These are phyloP conservation scores for Mixornis gularis DNA, from an alignment of 2,113 vertebrate species.

Conservation along the genomic window DNA sequence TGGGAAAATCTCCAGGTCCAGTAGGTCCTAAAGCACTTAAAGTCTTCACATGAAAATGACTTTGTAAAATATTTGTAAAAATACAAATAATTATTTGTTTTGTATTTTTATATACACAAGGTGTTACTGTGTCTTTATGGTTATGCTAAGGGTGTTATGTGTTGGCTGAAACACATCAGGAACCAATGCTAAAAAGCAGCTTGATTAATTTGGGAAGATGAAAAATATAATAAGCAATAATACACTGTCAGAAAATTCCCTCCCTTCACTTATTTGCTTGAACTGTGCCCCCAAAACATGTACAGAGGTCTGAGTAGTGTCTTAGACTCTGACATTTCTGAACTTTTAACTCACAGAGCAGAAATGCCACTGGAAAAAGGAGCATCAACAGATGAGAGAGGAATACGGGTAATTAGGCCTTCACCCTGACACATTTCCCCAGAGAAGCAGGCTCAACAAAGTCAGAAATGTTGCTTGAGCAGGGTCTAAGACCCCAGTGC, in stretches of 20 bases:
- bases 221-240: not conserved
- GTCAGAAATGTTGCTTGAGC: not conserved
- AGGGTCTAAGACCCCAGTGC: not conserved
- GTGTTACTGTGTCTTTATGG: not conserved
- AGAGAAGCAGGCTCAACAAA: not conserved
- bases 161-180: not conserved
- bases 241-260: not conserved
- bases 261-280: not conserved
- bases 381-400: not conserved
- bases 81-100: not conserved
- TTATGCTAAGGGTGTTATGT: not conserved
- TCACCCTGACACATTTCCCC: not conserved
- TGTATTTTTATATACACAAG: not conserved
- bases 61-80: no score
- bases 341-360: slow-evolving; percentile 1
- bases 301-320: not conserved
- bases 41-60: not conserved
- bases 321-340: not conserved
- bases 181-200: not conserved
- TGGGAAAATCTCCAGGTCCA: not conserved
- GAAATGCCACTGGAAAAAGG: not conserved
- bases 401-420: not conserved
- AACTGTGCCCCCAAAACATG: not conserved
- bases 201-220: not conserved
- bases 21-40: not conserved